A percentile compares a stretch with the other conserved stretches of the same genome.
These are phyloP conservation scores for Tetraodon nigroviridis DNA, from an alignment of 2,113 vertebrate genomes.

Conservation along the genomic window DNA sequence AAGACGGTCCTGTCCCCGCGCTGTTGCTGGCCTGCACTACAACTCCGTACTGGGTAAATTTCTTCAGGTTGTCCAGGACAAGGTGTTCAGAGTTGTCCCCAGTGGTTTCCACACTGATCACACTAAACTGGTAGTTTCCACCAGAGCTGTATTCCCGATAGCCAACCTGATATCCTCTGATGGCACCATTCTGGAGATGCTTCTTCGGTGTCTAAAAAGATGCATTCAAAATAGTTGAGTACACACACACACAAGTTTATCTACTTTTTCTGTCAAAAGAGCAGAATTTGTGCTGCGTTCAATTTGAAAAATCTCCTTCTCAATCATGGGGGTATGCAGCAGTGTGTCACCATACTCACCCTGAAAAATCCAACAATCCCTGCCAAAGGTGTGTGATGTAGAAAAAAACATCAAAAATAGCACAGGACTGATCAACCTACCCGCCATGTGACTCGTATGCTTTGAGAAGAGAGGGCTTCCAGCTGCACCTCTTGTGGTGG, in stretches of 20 bases:
- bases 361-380: no score
- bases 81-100: constrained; percentile 92
- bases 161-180: constrained; percentile 95
- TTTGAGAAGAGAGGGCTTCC: constrained; percentile 93
- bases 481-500: constrained; percentile 97
- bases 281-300: no score
- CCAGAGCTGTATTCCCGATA: constrained; percentile 94
- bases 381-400: no score
- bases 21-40: constrained; percentile 97
- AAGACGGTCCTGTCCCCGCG: constrained; percentile 93
- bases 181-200: constrained; percentile 94
- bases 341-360: no score
- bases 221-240: no score
- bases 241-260: no score
- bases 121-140: constrained; percentile 96
- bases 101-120: constrained; percentile 92
- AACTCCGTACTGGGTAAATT: constrained; percentile 96
- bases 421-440: constrained; percentile 66
- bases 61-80: constrained; percentile 92
- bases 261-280: no score
- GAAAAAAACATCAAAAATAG: neutral
- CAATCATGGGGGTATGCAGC: no score
- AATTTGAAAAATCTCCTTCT: no score
- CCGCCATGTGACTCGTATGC: constrained; percentile 96
- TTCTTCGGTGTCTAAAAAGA: constrained; percentile 85